A percentile compares a stretch with the other conserved stretches of the same genome.
Conservation (phyloP, 2,113 vertebrate genomes). For the Nesoenas mayeri region DNA sequence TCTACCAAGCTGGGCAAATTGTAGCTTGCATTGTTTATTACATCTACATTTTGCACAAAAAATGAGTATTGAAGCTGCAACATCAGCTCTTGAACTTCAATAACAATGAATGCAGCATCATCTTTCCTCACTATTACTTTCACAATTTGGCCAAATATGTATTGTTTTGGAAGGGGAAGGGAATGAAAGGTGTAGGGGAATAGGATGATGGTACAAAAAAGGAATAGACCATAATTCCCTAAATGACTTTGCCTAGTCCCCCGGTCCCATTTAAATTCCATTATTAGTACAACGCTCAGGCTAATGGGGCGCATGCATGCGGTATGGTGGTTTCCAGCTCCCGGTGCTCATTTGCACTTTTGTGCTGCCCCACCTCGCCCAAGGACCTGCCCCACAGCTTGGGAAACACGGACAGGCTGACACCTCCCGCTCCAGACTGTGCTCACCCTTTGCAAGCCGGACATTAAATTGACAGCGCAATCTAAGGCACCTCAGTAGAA, state of each 20-base stretch:
- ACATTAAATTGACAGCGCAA: accelerated
- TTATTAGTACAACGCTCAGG: not conserved
- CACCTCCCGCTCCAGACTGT: too few relatives aligned
- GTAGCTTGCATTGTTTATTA: not conserved
- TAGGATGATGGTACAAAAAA: not conserved
- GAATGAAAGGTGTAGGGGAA: not conserved
- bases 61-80: not conserved
- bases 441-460: not conserved
- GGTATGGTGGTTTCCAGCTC: not conserved
- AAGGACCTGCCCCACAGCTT: not conserved
- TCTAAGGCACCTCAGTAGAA: not conserved
- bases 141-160: not conserved
- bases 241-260: not conserved
- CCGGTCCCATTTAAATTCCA: not conserved
- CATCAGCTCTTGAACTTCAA: not conserved
- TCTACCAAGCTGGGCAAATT: not conserved
- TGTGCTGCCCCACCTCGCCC: accelerated
- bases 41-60: not conserved
- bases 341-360: not conserved
- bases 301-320: not conserved
- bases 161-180: not conserved
- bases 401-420: not conserved
- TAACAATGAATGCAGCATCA: not conserved
- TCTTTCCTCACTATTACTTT: not conserved
- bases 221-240: not conserved